These are phyloP conservation scores for Conomelus anceps DNA, from an alignment of 2,888 invertebrate species.

Conservation along the genomic window DNA sequence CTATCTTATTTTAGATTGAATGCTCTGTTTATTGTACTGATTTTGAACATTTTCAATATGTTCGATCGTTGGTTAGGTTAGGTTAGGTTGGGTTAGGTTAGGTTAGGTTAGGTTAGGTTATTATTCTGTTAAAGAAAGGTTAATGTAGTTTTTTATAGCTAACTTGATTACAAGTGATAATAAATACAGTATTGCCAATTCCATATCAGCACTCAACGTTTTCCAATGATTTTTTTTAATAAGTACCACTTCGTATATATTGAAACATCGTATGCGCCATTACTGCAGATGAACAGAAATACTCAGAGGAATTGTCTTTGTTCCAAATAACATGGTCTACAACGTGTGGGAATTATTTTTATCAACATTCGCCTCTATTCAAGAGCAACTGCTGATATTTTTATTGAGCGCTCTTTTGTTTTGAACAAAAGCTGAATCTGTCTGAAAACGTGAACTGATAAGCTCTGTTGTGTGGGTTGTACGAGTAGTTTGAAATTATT, in stretches of 20 bases:
- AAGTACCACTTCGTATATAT: too few species aligned
- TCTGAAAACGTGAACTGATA: background rate
- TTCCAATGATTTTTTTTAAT: background rate
- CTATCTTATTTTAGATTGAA: too few species aligned
- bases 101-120: too few species aligned
- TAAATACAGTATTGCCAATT: too few species aligned
- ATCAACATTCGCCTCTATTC: background rate
- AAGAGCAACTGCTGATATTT: background rate
- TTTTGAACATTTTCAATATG: too few species aligned
- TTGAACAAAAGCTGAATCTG: background rate
- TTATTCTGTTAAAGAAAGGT: too few species aligned
- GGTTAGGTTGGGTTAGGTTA: too few species aligned
- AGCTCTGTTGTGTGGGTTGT: background rate
- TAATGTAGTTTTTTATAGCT: too few species aligned
- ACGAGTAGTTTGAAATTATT: too few species aligned
- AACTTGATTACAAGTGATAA: too few species aligned
- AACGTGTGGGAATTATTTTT: background rate
- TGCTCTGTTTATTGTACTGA: too few species aligned
- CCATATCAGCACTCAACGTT: background rate
- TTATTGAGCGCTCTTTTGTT: background rate
- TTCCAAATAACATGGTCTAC: background rate
- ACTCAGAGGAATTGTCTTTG: background rate
- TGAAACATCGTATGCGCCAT: background rate
- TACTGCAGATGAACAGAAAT: background rate
- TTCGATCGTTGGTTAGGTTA: too few species aligned